Base-by-base conservation (phyloP, 2,888 invertebrate species). In the Synanthedon vespiformis region DNA sequence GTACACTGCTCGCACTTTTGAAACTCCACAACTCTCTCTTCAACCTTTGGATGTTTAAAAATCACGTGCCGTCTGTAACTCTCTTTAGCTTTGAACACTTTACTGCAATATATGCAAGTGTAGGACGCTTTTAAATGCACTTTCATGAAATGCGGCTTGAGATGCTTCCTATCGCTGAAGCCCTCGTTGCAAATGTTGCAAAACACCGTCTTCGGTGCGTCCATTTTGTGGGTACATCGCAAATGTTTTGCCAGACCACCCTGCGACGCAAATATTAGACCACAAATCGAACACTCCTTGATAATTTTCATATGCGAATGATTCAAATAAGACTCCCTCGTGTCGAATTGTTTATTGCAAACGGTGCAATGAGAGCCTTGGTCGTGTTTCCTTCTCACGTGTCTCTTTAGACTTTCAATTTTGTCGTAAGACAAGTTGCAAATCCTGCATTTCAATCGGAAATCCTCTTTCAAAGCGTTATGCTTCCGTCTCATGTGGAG, bases 401-500 rank as follows among this genome's bases (percentile, higher is more conserved):
- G 87, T 4, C 84, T 64, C 58, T 85, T 85, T 1, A 87, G 64
- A 57, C 87, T 87, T 52, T 85, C 84, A n/a, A 83, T 72, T 61
- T 83, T 86, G 54, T 84, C 75, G 49, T 86, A 87, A 0, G 85
- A 85, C n/a, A 87, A 62, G 55, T 80, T 78, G 56, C 87, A 87
- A 54, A 85, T 76, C 51, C 72, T 74, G 58, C 87, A 87, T 58
- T 84, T 85, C 48, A 84, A 64, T 56, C 77, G 68, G 53, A 83
- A 87, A 51, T 82, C 70, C 3, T 85, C 80, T 52, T 67, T 70
- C 34, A 81, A 59, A 1, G 78, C 82, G 40, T 85, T 84, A 56
- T 87, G 87, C 51, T 82, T 85, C 27, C 86, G 60, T 54, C 83
- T 71, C 84, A 87, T 82, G 50, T 87, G 87, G 1, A 85, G 54